phyloP scores from a whole-genome alignment of 2,888 invertebrate genomes.

The Stenurella melanura region DNA sequence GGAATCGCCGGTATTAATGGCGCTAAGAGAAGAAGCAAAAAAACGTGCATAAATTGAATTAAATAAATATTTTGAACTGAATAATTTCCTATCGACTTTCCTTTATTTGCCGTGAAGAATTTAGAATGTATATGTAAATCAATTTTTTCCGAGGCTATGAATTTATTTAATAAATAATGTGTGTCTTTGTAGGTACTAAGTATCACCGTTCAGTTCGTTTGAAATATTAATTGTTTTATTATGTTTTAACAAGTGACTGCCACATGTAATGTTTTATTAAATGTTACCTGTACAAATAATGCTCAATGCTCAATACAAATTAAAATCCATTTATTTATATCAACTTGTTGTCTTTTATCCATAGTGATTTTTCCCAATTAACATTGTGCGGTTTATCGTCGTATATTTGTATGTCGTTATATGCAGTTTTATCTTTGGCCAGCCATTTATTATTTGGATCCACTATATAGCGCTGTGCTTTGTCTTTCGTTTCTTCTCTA shows the following conservation, averaged over 20 bases:
- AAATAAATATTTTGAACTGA: neutral
- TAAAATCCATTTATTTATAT: constrained; percentile 16
- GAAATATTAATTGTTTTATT: neutral
- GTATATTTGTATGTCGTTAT: too few relatives aligned
- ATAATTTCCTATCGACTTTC: constrained; percentile 9
- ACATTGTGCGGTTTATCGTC: too few relatives aligned
- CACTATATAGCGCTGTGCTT: too few relatives aligned
- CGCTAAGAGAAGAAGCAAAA: constrained; percentile 71
- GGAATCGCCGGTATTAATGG: constrained; percentile 70
- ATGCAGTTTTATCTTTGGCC: too few relatives aligned
- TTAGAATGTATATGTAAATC: neutral
- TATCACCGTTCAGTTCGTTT: constrained; percentile 16
- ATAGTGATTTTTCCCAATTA: too few relatives aligned
- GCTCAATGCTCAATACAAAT: constrained; percentile 20
- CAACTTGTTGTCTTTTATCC: neutral
- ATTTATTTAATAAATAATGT: constrained; percentile 40
- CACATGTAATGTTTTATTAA: constrained; percentile 22
- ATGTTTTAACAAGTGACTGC: constrained; percentile 27
- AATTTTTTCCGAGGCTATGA: constrained; percentile 24
- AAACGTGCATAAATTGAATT: constrained; percentile 57
- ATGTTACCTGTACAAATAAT: constrained; percentile 16
- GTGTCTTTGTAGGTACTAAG: constrained; percentile 39
- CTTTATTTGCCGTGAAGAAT: constrained; percentile 6
- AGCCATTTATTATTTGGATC: too few relatives aligned
- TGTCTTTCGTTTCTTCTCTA: too few relatives aligned